Evolutionary conservation across 2,113 vertebrate genomes (phyloP).

Genomic region (Crotophaga sulcirostris): DNA sequence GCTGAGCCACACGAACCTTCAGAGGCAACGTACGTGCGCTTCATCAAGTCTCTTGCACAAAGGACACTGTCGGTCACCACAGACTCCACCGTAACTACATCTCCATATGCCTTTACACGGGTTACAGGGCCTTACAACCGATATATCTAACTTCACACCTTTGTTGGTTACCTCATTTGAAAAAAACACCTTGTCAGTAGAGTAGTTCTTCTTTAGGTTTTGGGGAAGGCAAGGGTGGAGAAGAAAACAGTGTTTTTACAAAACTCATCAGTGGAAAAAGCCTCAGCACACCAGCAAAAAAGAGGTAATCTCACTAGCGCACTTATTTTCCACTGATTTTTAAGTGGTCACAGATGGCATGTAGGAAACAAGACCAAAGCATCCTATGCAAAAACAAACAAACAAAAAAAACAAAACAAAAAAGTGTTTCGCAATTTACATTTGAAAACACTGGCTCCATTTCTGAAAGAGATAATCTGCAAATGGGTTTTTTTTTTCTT

Average conservation of each 20-base stretch:
- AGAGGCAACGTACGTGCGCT: slow-evolving; percentile 87
- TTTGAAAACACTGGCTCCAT: slow-evolving; percentile 72
- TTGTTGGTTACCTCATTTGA: slow-evolving; percentile 70
- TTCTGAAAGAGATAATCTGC: slow-evolving; percentile 58
- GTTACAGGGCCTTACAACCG: slow-evolving; percentile 97
- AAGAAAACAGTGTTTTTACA: slow-evolving; percentile 31
- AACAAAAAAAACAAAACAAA: slow-evolving; percentile 49
- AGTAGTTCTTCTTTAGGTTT: not conserved
- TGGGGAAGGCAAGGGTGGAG: slow-evolving; percentile 19
- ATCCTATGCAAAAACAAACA: slow-evolving; percentile 77
- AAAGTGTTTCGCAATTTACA: slow-evolving; percentile 38
- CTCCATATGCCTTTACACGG: slow-evolving; percentile 96
- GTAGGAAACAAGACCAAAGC: slow-evolving; percentile 73
- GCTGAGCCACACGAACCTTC: slow-evolving; percentile 78
- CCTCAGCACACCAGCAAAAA: slow-evolving; percentile 73
- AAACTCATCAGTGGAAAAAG: slow-evolving; percentile 29
- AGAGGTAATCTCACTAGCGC: slow-evolving; percentile 57
- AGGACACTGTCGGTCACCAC: slow-evolving; percentile 90
- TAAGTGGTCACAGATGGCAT: slow-evolving; percentile 61
- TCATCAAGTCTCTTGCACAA: slow-evolving; percentile 88
- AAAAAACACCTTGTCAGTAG: slow-evolving; percentile 36
- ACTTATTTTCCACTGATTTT: slow-evolving; percentile 59
- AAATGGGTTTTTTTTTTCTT: slow-evolving; percentile 51
- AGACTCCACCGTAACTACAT: slow-evolving; percentile 90
- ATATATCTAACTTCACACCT: slow-evolving; percentile 79